A percentile compares a stretch with the other conserved stretches of the same genome.
These are phyloP conservation scores for Chamaea fasciata DNA, from an alignment of 2,113 vertebrate species.

Conservation along the genomic window DNA sequence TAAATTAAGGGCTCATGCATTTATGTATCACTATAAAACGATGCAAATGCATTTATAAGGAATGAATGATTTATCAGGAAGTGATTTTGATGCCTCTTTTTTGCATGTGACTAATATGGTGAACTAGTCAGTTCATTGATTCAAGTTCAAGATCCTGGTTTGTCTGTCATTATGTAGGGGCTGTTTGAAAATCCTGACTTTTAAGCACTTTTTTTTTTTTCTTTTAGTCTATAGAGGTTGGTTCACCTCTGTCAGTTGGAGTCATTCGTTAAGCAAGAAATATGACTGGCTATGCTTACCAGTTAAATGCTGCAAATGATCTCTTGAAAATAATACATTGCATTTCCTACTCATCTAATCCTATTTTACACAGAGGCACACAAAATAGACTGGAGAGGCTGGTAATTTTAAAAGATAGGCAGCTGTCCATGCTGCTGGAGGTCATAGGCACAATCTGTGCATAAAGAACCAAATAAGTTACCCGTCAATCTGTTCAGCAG, in stretches of 20 bases:
- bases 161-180: not conserved
- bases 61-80: constrained; percentile 65
- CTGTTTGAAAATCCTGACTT: constrained; percentile 6
- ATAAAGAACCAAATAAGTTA: constrained; percentile 35
- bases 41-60: constrained; percentile 30
- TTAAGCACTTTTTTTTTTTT: not conserved
- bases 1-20: constrained; percentile 68
- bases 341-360: not conserved
- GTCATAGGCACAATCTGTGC: constrained; percentile 1
- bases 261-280: constrained; percentile 12
- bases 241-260: not conserved
- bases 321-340: not conserved
- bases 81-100: constrained; percentile 16
- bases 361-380: not conserved
- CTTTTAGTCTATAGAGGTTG: not conserved
- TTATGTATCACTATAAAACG: constrained; percentile 55
- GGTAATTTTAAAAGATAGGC: constrained; percentile 36
- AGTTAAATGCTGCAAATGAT: constrained; percentile 2
- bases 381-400: not conserved
- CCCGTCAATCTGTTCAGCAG: constrained; percentile 34
- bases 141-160: not conserved
- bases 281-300: not conserved
- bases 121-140: constrained; percentile 34
- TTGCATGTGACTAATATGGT: constrained; percentile 25
- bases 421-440: constrained; percentile 1